Evolutionary conservation across 2,888 invertebrate genomes (phyloP), one percentile per base, ranked within the genome.

Genomic region (Cheilosia vernalis): DNA sequence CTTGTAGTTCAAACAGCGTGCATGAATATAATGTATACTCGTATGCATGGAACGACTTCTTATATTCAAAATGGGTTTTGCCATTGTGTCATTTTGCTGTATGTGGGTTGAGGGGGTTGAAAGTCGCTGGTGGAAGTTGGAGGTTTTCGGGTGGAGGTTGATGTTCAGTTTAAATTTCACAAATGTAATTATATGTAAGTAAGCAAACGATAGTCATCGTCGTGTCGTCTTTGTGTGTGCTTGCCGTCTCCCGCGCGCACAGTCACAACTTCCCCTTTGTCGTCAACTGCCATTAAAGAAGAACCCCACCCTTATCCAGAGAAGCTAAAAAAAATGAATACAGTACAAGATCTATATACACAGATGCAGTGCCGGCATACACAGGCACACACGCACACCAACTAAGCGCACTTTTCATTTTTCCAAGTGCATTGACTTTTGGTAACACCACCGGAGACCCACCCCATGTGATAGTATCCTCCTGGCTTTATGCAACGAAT

Each of bases 361-460:
- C 44, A 72, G 30, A 30, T 40, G n/a, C n/a, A 63, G n/a, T 63
- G 4, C 42, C 27, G 27, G 6, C 27, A 27, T 27, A 63, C 63
- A 42, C 72, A 53, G 3, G 40, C 33, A 51, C 1, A 60, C 37
- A 44, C 15, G 30, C 51, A 69, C 37, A 79, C 27, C 60, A 40
- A 70, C 56, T 47, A 82, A 70, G 61, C 61, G 63, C 56, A 70
- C 84, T 78, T 84, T 84, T 84, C 63, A 80, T 81, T 76, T 81
- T 85, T 85, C 80, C 85, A 80, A 85, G 85, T 85, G 85, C 85
- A 85, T 81, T 85, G 85, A 85, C 85, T 85, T 81, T 85, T 85
- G 67, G 33, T 67, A 73, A 49, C 53, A 64, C 17, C 55, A 44
- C 47, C 60, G 30, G 9, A 51, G 21, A 49, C 66, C 47, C 69